phyloP scores from a whole-genome alignment of 2,797 vertebrate species.

The Pampus argenteus region DNA sequence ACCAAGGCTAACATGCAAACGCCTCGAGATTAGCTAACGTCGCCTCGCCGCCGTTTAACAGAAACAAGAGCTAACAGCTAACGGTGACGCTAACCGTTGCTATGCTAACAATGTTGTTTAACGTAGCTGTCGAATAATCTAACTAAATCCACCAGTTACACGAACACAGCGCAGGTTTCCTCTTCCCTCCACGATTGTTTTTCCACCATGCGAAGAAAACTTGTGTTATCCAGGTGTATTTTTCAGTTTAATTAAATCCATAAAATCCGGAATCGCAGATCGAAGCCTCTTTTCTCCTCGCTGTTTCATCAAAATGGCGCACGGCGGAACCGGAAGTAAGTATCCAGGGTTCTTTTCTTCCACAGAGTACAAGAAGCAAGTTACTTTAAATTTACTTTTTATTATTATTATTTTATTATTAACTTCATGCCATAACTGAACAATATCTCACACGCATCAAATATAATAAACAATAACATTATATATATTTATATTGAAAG shows the following conservation, averaged over 20 bases:
- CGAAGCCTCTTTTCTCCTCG: conserved; percentile 54
- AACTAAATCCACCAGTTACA: conserved; percentile 45
- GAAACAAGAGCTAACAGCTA: conserved; percentile 64
- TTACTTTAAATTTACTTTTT: too few relatives aligned
- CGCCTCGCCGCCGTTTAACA: background rate
- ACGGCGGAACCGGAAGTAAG: conserved; percentile 68
- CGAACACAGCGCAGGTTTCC: background rate
- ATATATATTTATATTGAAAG: too few relatives aligned
- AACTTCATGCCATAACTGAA: too few relatives aligned
- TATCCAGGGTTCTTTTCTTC: conserved; percentile 6
- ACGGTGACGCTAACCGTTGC: conserved; percentile 4
- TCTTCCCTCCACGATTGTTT: conserved; percentile 13
- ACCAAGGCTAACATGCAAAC: conserved; percentile 52
- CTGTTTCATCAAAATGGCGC: conserved; percentile 84
- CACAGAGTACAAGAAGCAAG: conserved; percentile 17
- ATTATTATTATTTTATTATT: too few relatives aligned
- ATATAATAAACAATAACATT: too few relatives aligned
- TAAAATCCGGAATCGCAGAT: conserved; percentile 53
- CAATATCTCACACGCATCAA: too few relatives aligned
- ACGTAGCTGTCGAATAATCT: conserved; percentile 9
- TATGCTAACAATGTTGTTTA: conserved; percentile 46
- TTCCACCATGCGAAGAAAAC: background rate
- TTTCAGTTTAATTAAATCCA: conserved; percentile 65
- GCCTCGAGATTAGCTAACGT: conserved; percentile 55
- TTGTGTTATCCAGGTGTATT: conserved; percentile 29